Conservation (phyloP, 1,140 invertebrate species). For the Cherax destructor region DNA sequence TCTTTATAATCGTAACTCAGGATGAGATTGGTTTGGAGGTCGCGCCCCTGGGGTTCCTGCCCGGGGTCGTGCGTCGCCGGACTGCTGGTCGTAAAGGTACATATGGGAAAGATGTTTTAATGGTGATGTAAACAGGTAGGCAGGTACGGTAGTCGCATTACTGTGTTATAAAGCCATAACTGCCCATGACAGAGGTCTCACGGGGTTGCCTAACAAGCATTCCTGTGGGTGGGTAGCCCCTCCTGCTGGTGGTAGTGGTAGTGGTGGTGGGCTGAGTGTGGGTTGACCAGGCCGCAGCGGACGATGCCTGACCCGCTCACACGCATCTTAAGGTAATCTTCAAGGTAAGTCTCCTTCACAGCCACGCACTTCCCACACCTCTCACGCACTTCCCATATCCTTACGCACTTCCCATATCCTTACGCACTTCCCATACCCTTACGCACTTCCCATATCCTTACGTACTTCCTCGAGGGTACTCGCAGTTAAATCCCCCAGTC, state of each 20-base stretch:
- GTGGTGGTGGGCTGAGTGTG: no score
- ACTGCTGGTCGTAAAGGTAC: neutral
- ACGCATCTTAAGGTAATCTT: neutral
- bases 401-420: no score
- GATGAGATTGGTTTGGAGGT: neutral
- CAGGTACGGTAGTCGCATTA: slow-evolving; percentile 55
- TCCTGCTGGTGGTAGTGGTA: neutral
- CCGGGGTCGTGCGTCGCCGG: neutral
- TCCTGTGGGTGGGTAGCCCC: neutral
- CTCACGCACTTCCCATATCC: no score
- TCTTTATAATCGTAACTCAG: neutral
- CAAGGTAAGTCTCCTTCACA: neutral
- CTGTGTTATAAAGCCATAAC: slow-evolving; percentile 60
- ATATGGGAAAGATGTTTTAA: neutral
- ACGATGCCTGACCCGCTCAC: neutral
- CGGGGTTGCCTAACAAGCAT: neutral
- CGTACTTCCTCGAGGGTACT: no score
- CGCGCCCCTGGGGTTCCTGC: no score
- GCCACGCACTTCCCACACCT: neutral
- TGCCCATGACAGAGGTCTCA: slow-evolving; percentile 18
- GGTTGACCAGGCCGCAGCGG: neutral
- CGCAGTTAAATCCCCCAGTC: no score
- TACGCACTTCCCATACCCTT: no score
- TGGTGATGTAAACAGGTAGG: slow-evolving; percentile 46
- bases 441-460: no score